Conservation (phyloP, 2,113 vertebrate species). For the Balaeniceps rex region DNA sequence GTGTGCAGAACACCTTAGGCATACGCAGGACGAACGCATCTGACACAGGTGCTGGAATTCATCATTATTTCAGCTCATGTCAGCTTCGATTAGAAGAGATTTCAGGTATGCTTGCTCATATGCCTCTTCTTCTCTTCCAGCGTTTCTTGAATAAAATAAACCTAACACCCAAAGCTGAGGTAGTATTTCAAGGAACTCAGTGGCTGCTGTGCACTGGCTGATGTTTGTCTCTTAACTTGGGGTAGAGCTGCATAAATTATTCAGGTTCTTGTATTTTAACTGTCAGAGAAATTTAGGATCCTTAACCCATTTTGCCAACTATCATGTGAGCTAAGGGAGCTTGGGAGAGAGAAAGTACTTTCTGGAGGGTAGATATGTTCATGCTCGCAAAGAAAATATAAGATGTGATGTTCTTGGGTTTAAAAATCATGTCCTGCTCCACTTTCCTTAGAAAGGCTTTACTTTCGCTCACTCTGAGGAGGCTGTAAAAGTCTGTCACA, state of each 20-base stretch:
- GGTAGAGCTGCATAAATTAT: neutral
- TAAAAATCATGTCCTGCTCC: neutral
- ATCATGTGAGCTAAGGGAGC: neutral
- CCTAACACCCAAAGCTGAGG: neutral
- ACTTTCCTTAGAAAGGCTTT: neutral
- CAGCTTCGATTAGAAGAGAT: neutral
- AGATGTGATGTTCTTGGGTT: neutral
- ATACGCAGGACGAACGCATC: neutral
- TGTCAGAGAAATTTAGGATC: neutral
- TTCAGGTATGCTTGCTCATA: neutral
- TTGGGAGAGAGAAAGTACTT: neutral
- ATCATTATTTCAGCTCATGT: neutral
- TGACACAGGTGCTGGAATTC: neutral
- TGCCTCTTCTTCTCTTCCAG: fast-evolving
- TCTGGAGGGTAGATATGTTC: neutral
- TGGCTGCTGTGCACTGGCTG: neutral
- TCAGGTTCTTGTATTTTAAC: neutral
- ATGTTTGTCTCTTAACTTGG: neutral
- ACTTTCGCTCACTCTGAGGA: neutral
- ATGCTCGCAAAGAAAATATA: neutral
- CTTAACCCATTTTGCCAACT: neutral
- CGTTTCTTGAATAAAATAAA: neutral
- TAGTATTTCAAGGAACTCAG: neutral
- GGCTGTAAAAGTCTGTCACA: neutral
- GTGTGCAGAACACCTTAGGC: neutral